These are phyloP conservation scores for Apogon hyalosoma DNA, from an alignment of 2,797 vertebrate species.

Conservation along the genomic window DNA sequence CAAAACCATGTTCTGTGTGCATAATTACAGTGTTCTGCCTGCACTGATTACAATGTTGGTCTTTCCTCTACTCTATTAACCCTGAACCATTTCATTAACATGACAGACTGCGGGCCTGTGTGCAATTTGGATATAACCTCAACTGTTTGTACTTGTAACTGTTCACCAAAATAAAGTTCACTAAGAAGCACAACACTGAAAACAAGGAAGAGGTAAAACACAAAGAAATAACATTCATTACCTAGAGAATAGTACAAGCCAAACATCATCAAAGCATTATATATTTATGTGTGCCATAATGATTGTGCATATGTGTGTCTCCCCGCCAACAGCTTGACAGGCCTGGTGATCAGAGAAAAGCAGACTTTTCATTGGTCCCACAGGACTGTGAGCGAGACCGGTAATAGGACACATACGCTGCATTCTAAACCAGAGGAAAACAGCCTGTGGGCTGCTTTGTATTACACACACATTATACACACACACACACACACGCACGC, in stretches of 20 bases:
- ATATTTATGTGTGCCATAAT: constrained; percentile 63
- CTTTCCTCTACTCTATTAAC: constrained; percentile 75
- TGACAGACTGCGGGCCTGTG: constrained; percentile 71
- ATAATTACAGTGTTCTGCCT: constrained; percentile 71
- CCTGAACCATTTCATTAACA: constrained; percentile 77
- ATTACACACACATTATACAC: constrained; percentile 57
- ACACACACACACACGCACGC: constrained; percentile 23
- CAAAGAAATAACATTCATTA: constrained; percentile 56
- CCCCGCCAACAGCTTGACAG: constrained; percentile 65
- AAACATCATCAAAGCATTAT: constrained; percentile 59
- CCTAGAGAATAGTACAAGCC: constrained; percentile 52
- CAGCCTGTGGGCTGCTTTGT: constrained; percentile 71
- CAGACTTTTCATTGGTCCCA: constrained; percentile 77
- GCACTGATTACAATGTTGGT: constrained; percentile 78
- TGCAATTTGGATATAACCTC: constrained; percentile 69
- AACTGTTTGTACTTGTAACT: constrained; percentile 59
- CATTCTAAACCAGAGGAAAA: constrained; percentile 76
- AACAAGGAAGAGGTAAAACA: constrained; percentile 29
- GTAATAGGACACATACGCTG: constrained; percentile 79
- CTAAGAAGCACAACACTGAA: constrained; percentile 20
- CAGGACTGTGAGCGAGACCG: constrained; percentile 66
- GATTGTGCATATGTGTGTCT: constrained; percentile 41
- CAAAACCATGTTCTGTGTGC: constrained; percentile 71
- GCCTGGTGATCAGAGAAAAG: constrained; percentile 75
- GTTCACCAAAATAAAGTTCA: constrained; percentile 60